Evolutionary conservation across 2,113 vertebrate species (phyloP), one percentile per base, ranked within the genome.

Genomic region (Gila orcuttii): DNA sequence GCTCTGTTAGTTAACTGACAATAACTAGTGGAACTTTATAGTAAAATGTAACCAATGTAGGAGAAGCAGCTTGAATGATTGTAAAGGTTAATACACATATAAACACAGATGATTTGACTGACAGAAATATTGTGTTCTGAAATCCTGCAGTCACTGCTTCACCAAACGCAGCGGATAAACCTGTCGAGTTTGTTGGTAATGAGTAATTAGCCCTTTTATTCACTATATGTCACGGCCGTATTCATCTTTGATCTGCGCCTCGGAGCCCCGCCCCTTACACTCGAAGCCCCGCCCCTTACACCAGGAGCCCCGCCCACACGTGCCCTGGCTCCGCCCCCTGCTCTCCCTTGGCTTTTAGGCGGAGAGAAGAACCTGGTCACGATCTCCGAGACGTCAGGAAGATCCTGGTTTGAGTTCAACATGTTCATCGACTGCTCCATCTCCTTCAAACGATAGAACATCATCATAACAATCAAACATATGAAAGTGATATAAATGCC

Each of bases 391-490:
- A 99, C 97, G 87, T 99, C 98, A 33, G 98, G 98, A 59, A 99
- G 94, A 88, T 99, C 98, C 0, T 97, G 98, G 94, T 99, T 99
- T 86, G 98, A 97, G 93, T 97, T 99, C 92, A 99, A 91, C 98
- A 99, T 99, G 92, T 99, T 99, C 98, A 99, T 99, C 73, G 98
- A 99, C 91, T 99, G 98, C 86, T 99, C 98, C 96, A 99, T 99
- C 94, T 99, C 98, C 98, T 99, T 93, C 23, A 31, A 62, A 19
- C 36, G 4, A 36, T 36, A 33, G 2, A 25, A 45, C 11, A 42
- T 17, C 36, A 50, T 42, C 52, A 69, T 9, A 42, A 9, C 5
- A 0, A 42, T 10, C 42, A 42, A 42, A 42, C 8, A 9, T 42
- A 2, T 39, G 36, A 4, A 39, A 36, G 33, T 3, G 33, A 2